Conservation (phyloP, 2,797 vertebrate genomes). For the Passerculus sandwichensis region DNA sequence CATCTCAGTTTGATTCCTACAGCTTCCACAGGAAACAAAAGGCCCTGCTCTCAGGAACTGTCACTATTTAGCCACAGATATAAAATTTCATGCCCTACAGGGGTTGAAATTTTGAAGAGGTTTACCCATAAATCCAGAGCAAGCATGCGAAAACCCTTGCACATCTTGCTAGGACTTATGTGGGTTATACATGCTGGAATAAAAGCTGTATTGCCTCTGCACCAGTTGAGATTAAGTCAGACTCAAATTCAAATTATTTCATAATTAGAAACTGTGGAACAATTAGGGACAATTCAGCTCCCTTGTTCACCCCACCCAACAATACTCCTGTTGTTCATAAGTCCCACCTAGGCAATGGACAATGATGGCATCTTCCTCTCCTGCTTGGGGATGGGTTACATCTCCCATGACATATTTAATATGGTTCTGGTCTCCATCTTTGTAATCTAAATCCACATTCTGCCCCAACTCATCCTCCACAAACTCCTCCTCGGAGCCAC, state of each 20-base stretch:
- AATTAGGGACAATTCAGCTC: neutral
- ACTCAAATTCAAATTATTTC: neutral
- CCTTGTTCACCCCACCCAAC: neutral
- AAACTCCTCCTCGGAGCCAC: slow-evolving; percentile 77
- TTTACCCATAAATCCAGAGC: neutral
- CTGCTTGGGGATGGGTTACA: slow-evolving; percentile 87
- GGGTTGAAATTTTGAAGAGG: neutral
- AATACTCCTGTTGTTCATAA: neutral
- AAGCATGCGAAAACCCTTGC: neutral
- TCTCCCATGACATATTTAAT: slow-evolving; percentile 90
- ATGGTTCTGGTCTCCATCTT: slow-evolving; percentile 74
- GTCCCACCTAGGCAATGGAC: slow-evolving; percentile 90
- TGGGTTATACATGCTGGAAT: neutral
- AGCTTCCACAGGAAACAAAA: neutral
- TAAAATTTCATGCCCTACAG: neutral
- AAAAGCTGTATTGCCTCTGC: neutral
- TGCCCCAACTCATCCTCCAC: slow-evolving; percentile 54
- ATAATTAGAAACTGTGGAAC: neutral
- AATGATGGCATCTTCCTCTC: slow-evolving; percentile 83
- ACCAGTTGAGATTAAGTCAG: neutral
- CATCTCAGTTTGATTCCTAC: neutral
- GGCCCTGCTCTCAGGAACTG: neutral
- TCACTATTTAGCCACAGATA: neutral
- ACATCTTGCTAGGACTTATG: neutral
- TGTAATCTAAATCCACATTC: slow-evolving; percentile 65